Conservation (phyloP, 2,797 vertebrate genomes). For the Phrynocephalus guinanensis region DNA sequence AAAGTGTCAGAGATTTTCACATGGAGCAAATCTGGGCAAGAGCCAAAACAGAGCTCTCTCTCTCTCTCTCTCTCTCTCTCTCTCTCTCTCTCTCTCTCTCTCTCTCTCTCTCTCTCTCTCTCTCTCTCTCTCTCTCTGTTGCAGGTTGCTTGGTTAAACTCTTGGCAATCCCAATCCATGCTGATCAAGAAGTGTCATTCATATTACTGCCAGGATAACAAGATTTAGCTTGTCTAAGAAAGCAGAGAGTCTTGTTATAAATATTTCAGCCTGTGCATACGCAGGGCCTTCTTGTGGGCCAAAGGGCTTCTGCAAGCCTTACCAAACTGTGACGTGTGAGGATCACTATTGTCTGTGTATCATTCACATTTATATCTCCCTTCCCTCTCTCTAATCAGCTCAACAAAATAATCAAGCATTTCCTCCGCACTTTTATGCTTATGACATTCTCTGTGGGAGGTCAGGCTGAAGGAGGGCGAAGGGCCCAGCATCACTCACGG, state of each 20-base stretch:
- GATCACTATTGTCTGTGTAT: background rate
- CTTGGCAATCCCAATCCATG: background rate
- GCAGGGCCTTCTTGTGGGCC: background rate
- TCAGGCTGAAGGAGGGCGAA: background rate
- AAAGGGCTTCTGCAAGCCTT: too few relatives aligned
- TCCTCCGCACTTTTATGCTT: background rate
- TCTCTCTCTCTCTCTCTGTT: too few relatives aligned
- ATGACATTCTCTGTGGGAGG: background rate
- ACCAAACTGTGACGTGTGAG: background rate
- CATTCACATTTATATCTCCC: too few relatives aligned
- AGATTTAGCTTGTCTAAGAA: background rate
- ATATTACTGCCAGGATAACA: background rate
- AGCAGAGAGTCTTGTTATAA: background rate
- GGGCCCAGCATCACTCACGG: background rate
- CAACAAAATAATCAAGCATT: background rate
- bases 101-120: too few relatives aligned
- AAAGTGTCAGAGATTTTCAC: background rate
- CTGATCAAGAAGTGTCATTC: background rate
- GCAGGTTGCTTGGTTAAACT: background rate
- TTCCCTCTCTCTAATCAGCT: background rate
- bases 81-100: too few relatives aligned
- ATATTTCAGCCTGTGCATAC: background rate
- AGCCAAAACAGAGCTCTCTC: background rate
- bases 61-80: too few relatives aligned
- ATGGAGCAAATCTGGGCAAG: background rate